Conservation (phyloP, 2,797 vertebrate species). For the Falco naumanni region DNA sequence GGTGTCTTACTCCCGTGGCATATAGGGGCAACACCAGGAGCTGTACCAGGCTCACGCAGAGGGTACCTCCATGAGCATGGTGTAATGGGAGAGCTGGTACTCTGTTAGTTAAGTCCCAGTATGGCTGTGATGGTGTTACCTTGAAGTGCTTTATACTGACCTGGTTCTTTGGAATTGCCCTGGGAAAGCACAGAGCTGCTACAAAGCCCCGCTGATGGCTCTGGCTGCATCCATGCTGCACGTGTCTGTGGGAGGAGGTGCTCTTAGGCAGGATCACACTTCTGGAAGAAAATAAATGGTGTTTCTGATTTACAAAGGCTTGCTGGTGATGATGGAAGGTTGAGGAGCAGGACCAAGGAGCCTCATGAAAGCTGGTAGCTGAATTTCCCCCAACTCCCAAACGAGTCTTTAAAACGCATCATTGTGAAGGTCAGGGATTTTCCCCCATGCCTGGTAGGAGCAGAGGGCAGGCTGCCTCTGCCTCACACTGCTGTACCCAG, state of each 20-base stretch:
- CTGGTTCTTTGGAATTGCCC: background rate
- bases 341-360: background rate
- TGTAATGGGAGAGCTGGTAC: background rate
- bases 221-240: fast-evolving
- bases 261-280: background rate
- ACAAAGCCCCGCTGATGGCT: background rate
- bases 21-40: fast-evolving
- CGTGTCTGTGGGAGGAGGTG: background rate
- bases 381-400: background rate
- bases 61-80: background rate
- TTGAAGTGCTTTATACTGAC: background rate
- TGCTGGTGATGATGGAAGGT: background rate
- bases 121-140: background rate
- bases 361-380: background rate
- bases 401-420: background rate
- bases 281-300: background rate
- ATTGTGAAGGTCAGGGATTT: background rate
- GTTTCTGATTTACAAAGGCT: background rate
- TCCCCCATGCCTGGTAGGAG: background rate
- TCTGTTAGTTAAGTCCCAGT: background rate
- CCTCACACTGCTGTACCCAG: background rate
- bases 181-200: background rate
- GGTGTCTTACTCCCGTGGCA: background rate
- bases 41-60: background rate
- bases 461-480: background rate